Percentiles rank a stretch among this genome's conserved stretches.
Evolutionary conservation across 53 echinoderm and acorn worm genomes (phyloP).

Genomic region (Astropecten irregularis): DNA sequence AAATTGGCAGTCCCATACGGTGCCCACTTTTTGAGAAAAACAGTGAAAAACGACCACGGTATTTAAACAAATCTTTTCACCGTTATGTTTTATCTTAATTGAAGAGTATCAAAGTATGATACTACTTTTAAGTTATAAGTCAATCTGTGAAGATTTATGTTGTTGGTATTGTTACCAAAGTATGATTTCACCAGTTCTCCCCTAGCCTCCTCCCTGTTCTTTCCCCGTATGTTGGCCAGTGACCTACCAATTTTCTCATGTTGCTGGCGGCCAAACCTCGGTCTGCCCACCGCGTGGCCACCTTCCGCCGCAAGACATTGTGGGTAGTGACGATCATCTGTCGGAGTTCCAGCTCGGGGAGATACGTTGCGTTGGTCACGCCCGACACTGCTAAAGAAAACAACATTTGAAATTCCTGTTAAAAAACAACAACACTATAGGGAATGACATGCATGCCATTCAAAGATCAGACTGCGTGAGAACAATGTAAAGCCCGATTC

Average conservation of each 20-base stretch:
- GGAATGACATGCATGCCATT: background rate
- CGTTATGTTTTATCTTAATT: no score
- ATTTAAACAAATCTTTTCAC: no score
- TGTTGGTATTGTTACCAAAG: no score
- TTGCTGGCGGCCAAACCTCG: slow-evolving; percentile 48
- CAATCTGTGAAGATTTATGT: no score
- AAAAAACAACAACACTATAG: background rate
- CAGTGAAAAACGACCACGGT: no score
- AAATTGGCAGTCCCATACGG: no score
- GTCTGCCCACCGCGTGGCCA: slow-evolving; percentile 52
- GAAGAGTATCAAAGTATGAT: no score
- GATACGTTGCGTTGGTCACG: slow-evolving; percentile 22
- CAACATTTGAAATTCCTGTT: background rate
- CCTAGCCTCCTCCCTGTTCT: no score
- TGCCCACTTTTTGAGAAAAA: no score
- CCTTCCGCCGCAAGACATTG: slow-evolving; percentile 68
- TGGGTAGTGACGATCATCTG: slow-evolving; percentile 61
- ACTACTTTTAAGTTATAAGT: no score
- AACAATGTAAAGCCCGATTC: background rate
- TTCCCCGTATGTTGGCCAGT: no score
- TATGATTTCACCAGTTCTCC: no score
- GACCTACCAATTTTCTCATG: slow-evolving; percentile 79
- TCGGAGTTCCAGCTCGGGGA: slow-evolving; percentile 28
- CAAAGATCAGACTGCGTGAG: background rate
- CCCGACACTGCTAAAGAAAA: slow-evolving; percentile 31